Evolutionary conservation across 2,797 vertebrate species (phyloP), one percentile per base, ranked within the genome.

Genomic region (Anabas testudineus): DNA sequence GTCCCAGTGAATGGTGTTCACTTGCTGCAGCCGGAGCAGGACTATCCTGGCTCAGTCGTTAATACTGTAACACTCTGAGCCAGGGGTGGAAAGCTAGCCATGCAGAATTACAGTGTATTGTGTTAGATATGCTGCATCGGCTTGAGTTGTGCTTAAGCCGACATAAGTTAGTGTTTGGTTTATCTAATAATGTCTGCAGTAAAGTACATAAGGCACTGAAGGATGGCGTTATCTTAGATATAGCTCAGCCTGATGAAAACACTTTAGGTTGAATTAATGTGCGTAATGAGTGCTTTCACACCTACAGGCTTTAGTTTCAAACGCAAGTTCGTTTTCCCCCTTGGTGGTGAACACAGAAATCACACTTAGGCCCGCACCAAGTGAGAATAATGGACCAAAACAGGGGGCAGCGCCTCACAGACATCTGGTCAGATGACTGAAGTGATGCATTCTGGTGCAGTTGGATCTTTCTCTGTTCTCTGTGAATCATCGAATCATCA

Each of bases 1-100:
- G 83, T 84, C 81, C 76, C 60, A 32, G 75, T 87, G 87, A 92
- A 89, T 87, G 72, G 80, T 49, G 52, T 80, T 71, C 61, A 30
- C 73, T 66, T 47, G 28, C 72, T 41, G 70, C 80, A 68, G 47
- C 56, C 19, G 36, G 67, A n/a, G 78, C 73, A 76, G 81, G 67
- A 60, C 85, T 78, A 81, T 74, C 82, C 78, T 54, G 56, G 84
- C 78, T 87, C 84, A 72, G 57, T 67, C 26, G 49, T 76, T 84
- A 80, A 87, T 74, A 24, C 69, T 70, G 56, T 82, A 74, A 80
- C 81, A 65, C 66, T 59, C 41, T 48, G 41, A 80, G 75, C 61
- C 71, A 72, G 24, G 34, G 74, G 49, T 74, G 76, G 71, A 81
- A 74, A 82, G 79, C 78, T 66, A 83, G 75, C 74, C 81, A 65